Evolutionary conservation across 2,797 vertebrate species (phyloP), one percentile per base, ranked within the genome.

Genomic region (Kryptolebias ocellatus): DNA sequence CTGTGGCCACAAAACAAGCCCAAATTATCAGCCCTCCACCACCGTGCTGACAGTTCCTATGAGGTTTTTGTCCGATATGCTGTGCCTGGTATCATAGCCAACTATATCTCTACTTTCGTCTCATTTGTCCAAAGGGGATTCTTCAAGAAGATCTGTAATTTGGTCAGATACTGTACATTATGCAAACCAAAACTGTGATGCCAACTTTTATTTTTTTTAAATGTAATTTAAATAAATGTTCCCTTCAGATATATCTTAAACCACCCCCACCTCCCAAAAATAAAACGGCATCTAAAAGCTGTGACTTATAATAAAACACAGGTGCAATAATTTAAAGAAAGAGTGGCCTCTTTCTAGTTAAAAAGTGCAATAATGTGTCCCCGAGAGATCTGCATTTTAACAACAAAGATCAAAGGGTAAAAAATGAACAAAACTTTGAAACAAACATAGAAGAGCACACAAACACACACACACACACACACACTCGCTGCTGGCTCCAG

Each of bases 351-450:
- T 29, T 46, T 60, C 46, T 72, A 17, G 50, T 81, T 72, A 31
- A 58, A 82, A 79, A 81, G 81, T 71, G 76, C 60, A 78, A 75
- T 83, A 74, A 92, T 85, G 66, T 78, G 90, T 89, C 84, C 79
- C 88, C 62, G 63, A 90, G 83, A 91, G 80, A 89, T 62, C 71
- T 67, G 73, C 74, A 60, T 79, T 89, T 90, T 24, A 87, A 91
- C 83, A 76, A 72, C 79, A 65, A 68, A 93, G 87, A 94, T 94
- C 90, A 94, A 94, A 94, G 90, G 88, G 77, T 79, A 89, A 79
- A 83, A 92, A 91, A 91, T 63, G 37, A 87, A 84, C 80, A 87
- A 81, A 83, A 57, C 61, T 74, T 58, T 78, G 72, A 81, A 47
- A 46, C 82, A 79, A 76, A 83, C 82, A 84, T 55, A 73, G 76